phyloP scores from a whole-genome alignment of 2,888 invertebrate genomes.

The Andrena haemorrhoa region DNA sequence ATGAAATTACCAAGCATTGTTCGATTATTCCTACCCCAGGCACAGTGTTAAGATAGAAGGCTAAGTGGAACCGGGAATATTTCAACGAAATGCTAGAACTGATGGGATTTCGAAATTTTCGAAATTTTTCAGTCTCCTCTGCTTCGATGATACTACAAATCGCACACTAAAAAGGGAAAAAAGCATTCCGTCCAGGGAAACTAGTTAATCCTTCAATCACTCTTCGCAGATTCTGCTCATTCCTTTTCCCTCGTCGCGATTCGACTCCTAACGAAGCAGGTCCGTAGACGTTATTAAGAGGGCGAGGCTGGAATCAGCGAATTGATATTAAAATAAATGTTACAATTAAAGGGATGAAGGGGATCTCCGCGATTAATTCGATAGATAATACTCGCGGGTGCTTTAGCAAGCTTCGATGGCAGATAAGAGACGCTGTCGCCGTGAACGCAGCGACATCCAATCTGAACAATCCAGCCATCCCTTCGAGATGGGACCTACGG shows the following conservation, averaged over 20 bases:
- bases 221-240: neutral
- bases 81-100: too few species aligned
- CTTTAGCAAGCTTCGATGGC: slow-evolving; percentile 47
- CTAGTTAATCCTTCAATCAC: neutral
- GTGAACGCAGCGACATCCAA: slow-evolving; percentile 43
- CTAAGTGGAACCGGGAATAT: too few species aligned
- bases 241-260: neutral
- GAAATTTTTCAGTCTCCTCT: too few species aligned
- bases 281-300: slow-evolving; percentile 15
- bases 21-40: too few species aligned
- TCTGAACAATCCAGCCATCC: slow-evolving; percentile 57
- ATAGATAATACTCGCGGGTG: slow-evolving; percentile 62
- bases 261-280: neutral
- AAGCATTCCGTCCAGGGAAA: neutral
- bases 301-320: slow-evolving; percentile 54
- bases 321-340: slow-evolving; percentile 66
- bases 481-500: slow-evolving; percentile 53
- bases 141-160: too few species aligned
- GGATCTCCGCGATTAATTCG: slow-evolving; percentile 75
- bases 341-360: slow-evolving; percentile 43
- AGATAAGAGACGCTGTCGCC: slow-evolving; percentile 37
- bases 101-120: too few species aligned
- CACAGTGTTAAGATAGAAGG: too few species aligned
- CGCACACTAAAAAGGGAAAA: too few species aligned
- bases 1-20: too few species aligned